Conservation (phyloP, 2,888 invertebrate species). For the Liodrosophila aerea region DNA sequence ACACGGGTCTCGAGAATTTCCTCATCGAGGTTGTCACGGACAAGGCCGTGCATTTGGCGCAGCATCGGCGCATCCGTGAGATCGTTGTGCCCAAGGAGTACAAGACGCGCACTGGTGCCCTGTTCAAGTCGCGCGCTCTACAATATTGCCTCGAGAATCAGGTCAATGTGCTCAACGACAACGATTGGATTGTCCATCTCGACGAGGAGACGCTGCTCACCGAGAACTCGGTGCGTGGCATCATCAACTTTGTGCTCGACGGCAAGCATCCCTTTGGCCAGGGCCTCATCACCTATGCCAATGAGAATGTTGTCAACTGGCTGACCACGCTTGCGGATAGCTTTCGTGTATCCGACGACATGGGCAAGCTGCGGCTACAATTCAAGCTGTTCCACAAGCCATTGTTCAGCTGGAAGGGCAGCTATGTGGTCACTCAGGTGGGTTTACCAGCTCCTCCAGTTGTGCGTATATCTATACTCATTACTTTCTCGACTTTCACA, state of each 20-base stretch:
- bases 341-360: constrained; percentile 97
- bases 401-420: constrained; percentile 98
- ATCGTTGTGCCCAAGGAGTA: constrained; percentile 94
- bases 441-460: constrained; percentile 48
- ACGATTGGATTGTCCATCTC: constrained; percentile 98
- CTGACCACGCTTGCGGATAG: constrained; percentile 97
- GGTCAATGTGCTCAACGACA: constrained; percentile 92
- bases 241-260: constrained; percentile 96
- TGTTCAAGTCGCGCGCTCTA: constrained; percentile 96
- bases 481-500: constrained; percentile 78
- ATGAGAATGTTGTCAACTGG: constrained; percentile 98
- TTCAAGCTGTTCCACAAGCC: constrained; percentile 97
- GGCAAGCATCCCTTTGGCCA: constrained; percentile 98
- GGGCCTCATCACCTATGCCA: constrained; percentile 97
- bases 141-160: constrained; percentile 97
- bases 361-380: constrained; percentile 97
- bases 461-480: background rate
- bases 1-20: constrained; percentile 96
- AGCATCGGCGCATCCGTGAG: constrained; percentile 91
- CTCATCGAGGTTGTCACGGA: constrained; percentile 98
- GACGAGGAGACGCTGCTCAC: constrained; percentile 98
- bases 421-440: constrained; percentile 98
- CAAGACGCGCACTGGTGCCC: constrained; percentile 93
- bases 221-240: constrained; percentile 93
- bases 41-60: constrained; percentile 89